Evolutionary conservation across 2,888 invertebrate genomes (phyloP).

Genomic region (Phalera bucephala): DNA sequence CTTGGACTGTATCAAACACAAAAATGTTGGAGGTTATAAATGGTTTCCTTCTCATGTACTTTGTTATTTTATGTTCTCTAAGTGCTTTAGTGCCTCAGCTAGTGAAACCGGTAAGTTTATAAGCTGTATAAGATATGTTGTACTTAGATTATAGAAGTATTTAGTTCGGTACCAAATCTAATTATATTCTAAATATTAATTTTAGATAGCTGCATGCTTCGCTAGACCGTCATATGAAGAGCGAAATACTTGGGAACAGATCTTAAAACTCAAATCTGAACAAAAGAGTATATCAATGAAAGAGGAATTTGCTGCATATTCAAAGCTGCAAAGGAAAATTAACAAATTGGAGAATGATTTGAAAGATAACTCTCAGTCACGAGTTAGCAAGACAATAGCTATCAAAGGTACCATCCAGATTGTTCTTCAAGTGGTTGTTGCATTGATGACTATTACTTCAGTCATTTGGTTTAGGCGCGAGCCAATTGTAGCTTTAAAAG

Average conservation of each 20-base stretch:
- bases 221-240: constrained; percentile 70
- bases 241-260: constrained; percentile 58
- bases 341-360: constrained; percentile 75
- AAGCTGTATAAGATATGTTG: neutral
- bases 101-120: constrained; percentile 73
- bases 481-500: constrained; percentile 66
- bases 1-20: too few species aligned
- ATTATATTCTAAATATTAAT: constrained; percentile 18
- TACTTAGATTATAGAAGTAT: neutral
- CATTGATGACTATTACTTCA: constrained; percentile 55
- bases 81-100: constrained; percentile 70
- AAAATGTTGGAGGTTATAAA: constrained; percentile 74
- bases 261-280: constrained; percentile 64
- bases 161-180: neutral
- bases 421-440: constrained; percentile 55
- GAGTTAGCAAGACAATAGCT: constrained; percentile 63
- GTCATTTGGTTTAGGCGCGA: constrained; percentile 70
- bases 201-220: constrained; percentile 78
- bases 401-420: constrained; percentile 64
- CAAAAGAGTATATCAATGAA: constrained; percentile 80
- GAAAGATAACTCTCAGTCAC: constrained; percentile 61
- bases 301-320: constrained; percentile 83
- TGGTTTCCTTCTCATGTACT: constrained; percentile 70
- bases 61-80: constrained; percentile 68
- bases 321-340: constrained; percentile 83